phyloP scores from a whole-genome alignment of 2,113 vertebrate species.

The Meles meles region DNA sequence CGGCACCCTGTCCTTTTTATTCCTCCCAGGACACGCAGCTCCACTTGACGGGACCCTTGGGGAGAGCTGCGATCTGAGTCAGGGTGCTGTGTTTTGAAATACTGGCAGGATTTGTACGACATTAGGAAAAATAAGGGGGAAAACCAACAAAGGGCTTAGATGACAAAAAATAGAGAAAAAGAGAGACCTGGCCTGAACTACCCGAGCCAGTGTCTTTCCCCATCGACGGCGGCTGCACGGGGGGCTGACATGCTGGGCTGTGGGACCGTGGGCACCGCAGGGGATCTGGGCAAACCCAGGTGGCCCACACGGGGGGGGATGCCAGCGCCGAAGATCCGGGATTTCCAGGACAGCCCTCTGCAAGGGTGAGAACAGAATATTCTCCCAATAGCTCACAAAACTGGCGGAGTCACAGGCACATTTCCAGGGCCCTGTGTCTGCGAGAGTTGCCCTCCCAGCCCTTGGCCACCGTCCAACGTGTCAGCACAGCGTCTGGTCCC shows the following conservation, averaged over 20 bases:
- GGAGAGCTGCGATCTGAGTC: not conserved
- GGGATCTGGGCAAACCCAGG: rapidly evolving
- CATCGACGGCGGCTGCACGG: rapidly evolving
- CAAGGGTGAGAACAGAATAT: not conserved
- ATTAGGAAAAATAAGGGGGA: not conserved
- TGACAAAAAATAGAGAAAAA: not conserved
- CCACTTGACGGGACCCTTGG: not conserved
- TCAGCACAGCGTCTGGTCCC: rapidly evolving
- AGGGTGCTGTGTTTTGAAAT: not conserved
- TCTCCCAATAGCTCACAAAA: not conserved
- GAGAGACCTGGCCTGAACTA: rapidly evolving
- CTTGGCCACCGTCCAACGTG: rapidly evolving
- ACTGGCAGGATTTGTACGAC: no score
- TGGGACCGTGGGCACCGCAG: rapidly evolving
- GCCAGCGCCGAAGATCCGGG: rapidly evolving
- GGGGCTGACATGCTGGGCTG: rapidly evolving
- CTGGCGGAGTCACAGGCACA: rapidly evolving
- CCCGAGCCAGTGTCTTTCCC: rapidly evolving
- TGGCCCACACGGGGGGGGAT: not conserved
- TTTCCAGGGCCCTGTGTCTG: not conserved
- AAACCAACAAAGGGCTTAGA: not conserved
- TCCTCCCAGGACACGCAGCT: not conserved
- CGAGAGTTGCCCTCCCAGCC: rapidly evolving
- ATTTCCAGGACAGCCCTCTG: not conserved
- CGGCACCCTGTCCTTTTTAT: not conserved